Base-by-base conservation (phyloP, 2,113 vertebrate genomes). In the Alaudala cheleensis region DNA sequence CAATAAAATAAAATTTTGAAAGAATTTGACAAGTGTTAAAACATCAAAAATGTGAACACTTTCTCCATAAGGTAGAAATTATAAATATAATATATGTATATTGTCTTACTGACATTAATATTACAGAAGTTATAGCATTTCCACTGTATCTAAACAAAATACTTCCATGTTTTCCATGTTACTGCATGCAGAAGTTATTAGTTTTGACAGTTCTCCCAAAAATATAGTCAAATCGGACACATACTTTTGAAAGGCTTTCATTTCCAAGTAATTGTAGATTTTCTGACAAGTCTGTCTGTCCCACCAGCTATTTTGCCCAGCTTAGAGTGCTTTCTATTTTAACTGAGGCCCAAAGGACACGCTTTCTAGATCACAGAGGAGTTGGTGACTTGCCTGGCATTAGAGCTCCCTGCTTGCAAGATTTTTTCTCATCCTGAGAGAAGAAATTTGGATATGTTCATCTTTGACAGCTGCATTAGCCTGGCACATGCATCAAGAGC, bases 191-290 rank as follows among this genome's bases (percentile, higher is more conserved):
- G 12, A 92, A 86, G 66, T 78, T 0, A 66, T 86, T 69, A 87
- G 29, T 88, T 94, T 90, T 90, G 85, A 88, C 60, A 83, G 14
- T 58, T 93, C 20, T 71, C 2, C 23, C 24, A 29, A 33, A 86
- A 92, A 91, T 11, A 19, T 33, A 62, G 74, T 58, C 6, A 60
- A 79, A 85, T 28, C 31, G 17, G 70, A 69, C 57, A 33, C 17
- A 54, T 86, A n/a, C 21, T 39, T 80, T 39, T 62, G 34, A 87
- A 57, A 88, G 25, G 14, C 50, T 81, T 92, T 70, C 5, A 40
- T 90, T 94, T 31, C 28, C 21, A 54, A 62, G 29, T 49, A 82
- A 58, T 24, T 66, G 12, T 50, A 65, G 14, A 39, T 90, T 79
- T 90, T 72, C 50, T 67, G 78, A 49, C 28, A 58, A 18, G 11